Conservation (phyloP, 1,140 invertebrate genomes). For the Panonychus citri region DNA sequence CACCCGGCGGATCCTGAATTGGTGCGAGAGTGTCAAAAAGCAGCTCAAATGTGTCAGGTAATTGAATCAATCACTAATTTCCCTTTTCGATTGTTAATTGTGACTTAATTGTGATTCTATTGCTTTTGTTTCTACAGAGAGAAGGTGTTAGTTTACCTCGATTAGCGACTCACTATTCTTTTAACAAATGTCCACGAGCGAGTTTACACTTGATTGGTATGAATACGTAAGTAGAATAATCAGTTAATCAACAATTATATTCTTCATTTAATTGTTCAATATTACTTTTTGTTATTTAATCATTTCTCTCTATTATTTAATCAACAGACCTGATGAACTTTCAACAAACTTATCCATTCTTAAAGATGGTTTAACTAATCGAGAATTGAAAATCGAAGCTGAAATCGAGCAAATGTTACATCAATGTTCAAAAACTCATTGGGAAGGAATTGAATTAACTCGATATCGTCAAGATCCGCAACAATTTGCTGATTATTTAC, state of each 20-base stretch:
- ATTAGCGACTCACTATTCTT: no score
- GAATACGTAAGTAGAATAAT: no score
- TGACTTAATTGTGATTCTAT: no score
- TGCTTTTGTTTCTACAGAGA: no score
- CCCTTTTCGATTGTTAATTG: no score
- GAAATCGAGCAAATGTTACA: not conserved
- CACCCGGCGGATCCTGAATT: constrained; percentile 47
- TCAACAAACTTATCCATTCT: constrained; percentile 17
- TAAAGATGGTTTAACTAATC: constrained; percentile 13
- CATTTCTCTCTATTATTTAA: no score
- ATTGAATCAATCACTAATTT: not conserved
- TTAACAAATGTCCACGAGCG: no score
- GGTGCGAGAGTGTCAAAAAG: constrained; percentile 29
- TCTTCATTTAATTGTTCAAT: no score
- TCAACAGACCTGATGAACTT: constrained; percentile 12
- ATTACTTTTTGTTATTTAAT: no score
- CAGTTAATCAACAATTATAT: no score
- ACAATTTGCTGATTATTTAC: constrained; percentile 1
- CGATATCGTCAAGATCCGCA: not conserved
- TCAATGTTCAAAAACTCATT: not conserved
- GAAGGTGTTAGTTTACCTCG: no score
- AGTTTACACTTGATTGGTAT: no score
- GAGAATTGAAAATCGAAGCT: constrained; percentile 12
- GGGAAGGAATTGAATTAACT: constrained; percentile 2
- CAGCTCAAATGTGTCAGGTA: constrained; percentile 23